Evolutionary conservation across 2,113 vertebrate species (phyloP).

Genomic region (Lonchura striata): DNA sequence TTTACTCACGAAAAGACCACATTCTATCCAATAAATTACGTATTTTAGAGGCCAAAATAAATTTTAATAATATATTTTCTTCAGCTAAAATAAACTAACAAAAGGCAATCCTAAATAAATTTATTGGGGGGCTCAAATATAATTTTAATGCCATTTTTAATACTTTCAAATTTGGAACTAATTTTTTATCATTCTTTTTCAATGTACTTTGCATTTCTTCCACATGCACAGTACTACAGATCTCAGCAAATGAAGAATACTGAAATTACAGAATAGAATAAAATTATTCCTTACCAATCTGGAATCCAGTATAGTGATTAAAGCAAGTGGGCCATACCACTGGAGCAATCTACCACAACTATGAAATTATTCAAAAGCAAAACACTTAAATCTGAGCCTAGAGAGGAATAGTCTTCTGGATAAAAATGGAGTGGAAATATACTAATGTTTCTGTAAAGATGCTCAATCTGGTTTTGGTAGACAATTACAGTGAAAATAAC

Average conservation of each 20-base stretch:
- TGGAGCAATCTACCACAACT: not conserved
- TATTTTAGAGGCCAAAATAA: not conserved
- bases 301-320: not conserved
- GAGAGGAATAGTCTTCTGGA: not conserved
- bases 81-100: not conserved
- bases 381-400: not conserved
- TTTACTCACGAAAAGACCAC: not conserved
- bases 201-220: not conserved
- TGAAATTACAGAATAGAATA: not conserved
- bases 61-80: not conserved
- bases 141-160: not conserved
- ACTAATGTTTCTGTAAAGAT: not conserved
- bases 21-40: not conserved
- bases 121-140: not conserved
- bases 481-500: not conserved
- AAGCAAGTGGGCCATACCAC: not conserved
- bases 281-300: not conserved
- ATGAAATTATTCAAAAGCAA: not conserved
- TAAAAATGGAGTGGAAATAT: constrained; percentile 13
- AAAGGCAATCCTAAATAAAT: not conserved
- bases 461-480: not conserved
- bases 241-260: not conserved
- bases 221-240: not conserved
- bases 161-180: not conserved
- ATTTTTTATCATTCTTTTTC: not conserved